Percentiles rank a stretch among this genome's conserved stretches.
phyloP scores from a whole-genome alignment of 1,140 invertebrate genomes.

The Zaprionus africanus region DNA sequence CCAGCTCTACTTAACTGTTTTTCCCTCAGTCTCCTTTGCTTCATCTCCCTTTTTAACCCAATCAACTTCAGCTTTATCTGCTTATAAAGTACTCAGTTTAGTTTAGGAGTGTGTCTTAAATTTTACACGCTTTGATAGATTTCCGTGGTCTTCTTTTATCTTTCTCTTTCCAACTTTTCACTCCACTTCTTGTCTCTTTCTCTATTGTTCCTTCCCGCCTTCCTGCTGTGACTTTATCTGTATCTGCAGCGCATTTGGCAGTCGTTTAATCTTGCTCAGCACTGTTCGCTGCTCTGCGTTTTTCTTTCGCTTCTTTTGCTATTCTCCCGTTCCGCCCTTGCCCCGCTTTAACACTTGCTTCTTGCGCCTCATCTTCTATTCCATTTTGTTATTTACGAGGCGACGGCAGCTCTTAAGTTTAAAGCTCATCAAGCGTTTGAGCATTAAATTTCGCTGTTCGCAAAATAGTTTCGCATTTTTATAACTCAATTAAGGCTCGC shows the following conservation, averaged over 20 bases:
- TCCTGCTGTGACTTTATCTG: neutral
- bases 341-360: neutral
- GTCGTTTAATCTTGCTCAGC: conserved; percentile 38
- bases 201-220: too few relatives aligned
- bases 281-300: neutral
- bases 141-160: neutral
- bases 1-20: too few relatives aligned
- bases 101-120: too few relatives aligned
- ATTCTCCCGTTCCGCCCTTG: neutral
- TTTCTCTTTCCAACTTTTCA: neutral
- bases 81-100: neutral
- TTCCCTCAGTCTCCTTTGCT: too few relatives aligned
- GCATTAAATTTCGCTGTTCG: conserved; percentile 53
- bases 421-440: conserved; percentile 69
- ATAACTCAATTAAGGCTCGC: conserved; percentile 74
- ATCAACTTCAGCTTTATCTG: neutral
- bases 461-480: conserved; percentile 77
- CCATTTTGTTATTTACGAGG: conserved; percentile 72
- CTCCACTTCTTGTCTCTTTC: neutral
- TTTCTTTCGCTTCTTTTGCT: neutral
- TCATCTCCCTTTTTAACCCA: too few relatives aligned
- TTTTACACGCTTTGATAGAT: neutral
- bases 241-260: conserved; percentile 20
- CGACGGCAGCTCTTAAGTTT: conserved; percentile 63
- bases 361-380: conserved; percentile 63